phyloP scores from a whole-genome alignment of 2,797 vertebrate genomes.

The Megalops cyprinoides region DNA sequence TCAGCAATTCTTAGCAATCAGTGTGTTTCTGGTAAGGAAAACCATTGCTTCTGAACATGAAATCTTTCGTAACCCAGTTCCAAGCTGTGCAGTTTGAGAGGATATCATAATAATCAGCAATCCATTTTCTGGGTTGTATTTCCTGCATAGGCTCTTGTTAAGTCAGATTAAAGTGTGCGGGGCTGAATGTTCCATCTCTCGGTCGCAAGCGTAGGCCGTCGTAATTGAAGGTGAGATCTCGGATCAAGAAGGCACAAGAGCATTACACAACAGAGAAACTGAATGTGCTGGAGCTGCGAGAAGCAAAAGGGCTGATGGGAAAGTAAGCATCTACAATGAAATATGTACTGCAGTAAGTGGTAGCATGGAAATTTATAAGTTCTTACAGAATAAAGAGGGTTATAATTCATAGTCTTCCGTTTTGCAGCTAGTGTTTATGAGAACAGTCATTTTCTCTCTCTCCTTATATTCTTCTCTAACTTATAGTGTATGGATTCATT shows the following conservation, averaged over 20 bases:
- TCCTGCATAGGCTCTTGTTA: background rate
- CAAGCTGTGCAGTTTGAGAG: background rate
- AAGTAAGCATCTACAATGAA: background rate
- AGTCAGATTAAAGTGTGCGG: constrained; percentile 1
- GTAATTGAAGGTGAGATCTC: background rate
- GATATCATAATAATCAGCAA: background rate
- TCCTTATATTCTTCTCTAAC: no score
- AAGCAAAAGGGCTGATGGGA: background rate
- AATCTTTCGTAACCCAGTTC: background rate
- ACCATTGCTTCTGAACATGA: no score
- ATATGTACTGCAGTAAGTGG: no score
- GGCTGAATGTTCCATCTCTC: background rate
- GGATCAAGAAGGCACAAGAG: constrained; percentile 12
- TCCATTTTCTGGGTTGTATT: background rate
- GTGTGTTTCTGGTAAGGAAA: no score
- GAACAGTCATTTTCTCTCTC: no score
- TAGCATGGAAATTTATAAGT: no score
- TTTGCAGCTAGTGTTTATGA: no score
- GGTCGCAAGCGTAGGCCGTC: background rate
- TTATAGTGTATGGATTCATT: background rate
- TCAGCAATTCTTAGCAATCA: no score
- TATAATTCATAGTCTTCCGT: no score
- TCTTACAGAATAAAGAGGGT: no score
- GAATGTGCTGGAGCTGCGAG: background rate
- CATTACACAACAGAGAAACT: background rate